Evolutionary conservation across 2,113 vertebrate genomes (phyloP).

Genomic region (Acinonyx jubatus): DNA sequence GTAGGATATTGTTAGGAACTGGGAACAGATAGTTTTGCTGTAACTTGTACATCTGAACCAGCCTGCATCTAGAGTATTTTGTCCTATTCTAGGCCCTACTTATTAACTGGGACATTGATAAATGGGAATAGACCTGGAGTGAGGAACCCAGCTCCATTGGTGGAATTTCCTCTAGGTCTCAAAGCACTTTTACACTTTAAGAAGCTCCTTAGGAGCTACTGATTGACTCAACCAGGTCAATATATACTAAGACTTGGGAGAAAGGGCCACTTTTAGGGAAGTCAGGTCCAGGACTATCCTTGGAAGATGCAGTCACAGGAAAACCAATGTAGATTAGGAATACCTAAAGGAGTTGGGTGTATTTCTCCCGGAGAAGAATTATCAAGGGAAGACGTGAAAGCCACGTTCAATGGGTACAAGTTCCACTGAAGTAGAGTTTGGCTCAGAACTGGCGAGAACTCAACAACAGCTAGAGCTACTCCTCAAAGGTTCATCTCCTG

Average conservation of each 20-base stretch:
- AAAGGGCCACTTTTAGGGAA: too few relatives aligned
- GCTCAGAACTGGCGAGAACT: not conserved
- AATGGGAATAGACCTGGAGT: not conserved
- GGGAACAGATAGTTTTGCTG: not conserved
- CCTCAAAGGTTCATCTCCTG: not conserved
- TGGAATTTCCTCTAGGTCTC: not conserved
- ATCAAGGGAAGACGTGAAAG: not conserved
- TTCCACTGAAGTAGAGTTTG: not conserved
- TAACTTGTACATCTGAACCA: not conserved
- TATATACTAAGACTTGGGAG: too few relatives aligned
- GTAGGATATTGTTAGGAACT: not conserved
- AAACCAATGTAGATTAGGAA: not conserved
- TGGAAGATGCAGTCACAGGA: too few relatives aligned
- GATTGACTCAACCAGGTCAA: too few relatives aligned
- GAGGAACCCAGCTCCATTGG: not conserved
- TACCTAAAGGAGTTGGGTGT: not conserved
- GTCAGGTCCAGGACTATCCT: too few relatives aligned
- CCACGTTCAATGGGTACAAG: not conserved
- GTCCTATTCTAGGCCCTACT: not conserved
- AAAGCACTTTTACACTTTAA: too few relatives aligned
- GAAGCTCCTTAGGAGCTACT: too few relatives aligned
- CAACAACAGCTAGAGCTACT: not conserved
- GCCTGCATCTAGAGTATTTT: not conserved
- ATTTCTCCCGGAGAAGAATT: slow-evolving; percentile 1
- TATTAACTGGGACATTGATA: not conserved